A percentile compares a stretch with the other conserved stretches of the same genome.
Conservation (phyloP, 2,113 vertebrate genomes). For the Thoracochromis brauschi region DNA sequence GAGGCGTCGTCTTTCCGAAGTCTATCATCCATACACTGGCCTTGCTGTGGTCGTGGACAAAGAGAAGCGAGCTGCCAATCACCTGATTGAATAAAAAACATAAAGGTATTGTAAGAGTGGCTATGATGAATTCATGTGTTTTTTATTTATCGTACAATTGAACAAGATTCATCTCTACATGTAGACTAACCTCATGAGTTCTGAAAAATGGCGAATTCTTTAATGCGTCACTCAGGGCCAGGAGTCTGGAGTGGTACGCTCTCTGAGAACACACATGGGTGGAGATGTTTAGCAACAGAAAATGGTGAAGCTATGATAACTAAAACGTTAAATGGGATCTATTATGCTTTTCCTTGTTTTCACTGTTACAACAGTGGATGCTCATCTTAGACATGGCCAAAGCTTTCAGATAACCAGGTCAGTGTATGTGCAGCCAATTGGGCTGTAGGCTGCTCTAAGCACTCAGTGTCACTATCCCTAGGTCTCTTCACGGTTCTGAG, state of each 20-base stretch:
- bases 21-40: conserved; percentile 82
- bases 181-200: conserved; percentile 69
- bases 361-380: not conserved
- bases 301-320: not conserved
- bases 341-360: not conserved
- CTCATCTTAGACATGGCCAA: not conserved
- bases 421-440: not conserved
- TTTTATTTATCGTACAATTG: not conserved
- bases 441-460: not conserved
- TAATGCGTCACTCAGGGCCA: conserved; percentile 57
- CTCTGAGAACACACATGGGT: conserved; percentile 40
- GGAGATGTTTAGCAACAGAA: not conserved
- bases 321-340: not conserved
- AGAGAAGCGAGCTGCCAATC: conserved; percentile 78
- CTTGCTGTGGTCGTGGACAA: conserved; percentile 70
- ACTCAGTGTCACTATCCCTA: not conserved
- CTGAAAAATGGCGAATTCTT: conserved; percentile 69
- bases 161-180: not conserved
- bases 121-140: not conserved
- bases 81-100: conserved; percentile 50
- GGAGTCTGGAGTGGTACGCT: conserved; percentile 69
- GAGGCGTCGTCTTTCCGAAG: conserved; percentile 74
- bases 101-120: not conserved
- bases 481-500: not conserved
- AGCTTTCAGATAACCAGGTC: not conserved